A percentile compares a stretch with the other conserved stretches of the same genome.
Evolutionary conservation across 2,113 vertebrate species (phyloP).

Genomic region (Apodemus sylvaticus): DNA sequence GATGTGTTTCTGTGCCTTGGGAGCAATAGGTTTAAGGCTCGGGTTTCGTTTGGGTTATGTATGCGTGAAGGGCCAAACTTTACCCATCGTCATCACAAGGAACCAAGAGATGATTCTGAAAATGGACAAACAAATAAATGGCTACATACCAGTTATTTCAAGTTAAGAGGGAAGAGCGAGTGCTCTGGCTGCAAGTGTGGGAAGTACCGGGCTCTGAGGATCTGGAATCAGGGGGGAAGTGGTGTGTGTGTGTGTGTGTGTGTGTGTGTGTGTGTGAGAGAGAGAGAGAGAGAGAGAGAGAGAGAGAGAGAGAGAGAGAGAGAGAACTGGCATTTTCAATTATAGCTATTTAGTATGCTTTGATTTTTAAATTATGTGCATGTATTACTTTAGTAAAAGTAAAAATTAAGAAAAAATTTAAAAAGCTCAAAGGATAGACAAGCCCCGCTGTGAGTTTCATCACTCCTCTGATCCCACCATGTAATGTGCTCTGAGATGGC

Average conservation of each 20-base stretch:
- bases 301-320: too few species aligned
- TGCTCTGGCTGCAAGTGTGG: background rate
- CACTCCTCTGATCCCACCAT: background rate
- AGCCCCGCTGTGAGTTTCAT: background rate
- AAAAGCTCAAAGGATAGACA: constrained; percentile 19
- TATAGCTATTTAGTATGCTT: constrained; percentile 38
- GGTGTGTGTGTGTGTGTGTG: background rate
- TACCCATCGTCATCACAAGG: background rate
- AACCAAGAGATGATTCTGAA: background rate
- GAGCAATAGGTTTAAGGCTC: background rate
- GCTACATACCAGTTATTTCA: background rate
- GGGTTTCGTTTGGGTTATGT: background rate
- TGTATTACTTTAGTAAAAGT: constrained; percentile 59
- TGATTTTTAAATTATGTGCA: constrained; percentile 73
- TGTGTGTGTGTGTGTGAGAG: background rate
- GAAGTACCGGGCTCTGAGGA: background rate
- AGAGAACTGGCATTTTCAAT: background rate
- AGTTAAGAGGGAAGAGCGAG: background rate
- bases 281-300: too few species aligned
- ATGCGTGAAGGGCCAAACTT: background rate
- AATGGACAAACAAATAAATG: background rate
- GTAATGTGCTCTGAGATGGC: background rate
- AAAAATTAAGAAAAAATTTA: constrained; percentile 6
- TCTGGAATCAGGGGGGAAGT: background rate
- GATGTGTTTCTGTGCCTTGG: background rate